These are phyloP conservation scores for Trachymyrmex cornetzi DNA, from an alignment of 1,140 invertebrate genomes.

Conservation along the genomic window DNA sequence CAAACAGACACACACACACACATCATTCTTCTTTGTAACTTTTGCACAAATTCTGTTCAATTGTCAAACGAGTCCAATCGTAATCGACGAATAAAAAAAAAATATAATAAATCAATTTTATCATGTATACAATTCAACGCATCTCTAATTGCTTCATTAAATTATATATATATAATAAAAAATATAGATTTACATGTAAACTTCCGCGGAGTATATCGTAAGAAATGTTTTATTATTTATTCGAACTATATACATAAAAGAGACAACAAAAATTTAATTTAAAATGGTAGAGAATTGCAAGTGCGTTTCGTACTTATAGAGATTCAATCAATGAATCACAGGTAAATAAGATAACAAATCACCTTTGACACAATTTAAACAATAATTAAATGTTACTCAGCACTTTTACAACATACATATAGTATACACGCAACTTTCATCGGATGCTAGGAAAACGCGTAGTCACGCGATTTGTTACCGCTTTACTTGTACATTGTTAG, in stretches of 20 bases:
- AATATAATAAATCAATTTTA: not conserved
- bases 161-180: not conserved
- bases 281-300: conserved; percentile 35
- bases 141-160: not conserved
- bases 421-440: not conserved
- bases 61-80: not conserved
- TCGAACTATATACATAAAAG: conserved; percentile 9
- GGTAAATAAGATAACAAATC: conserved; percentile 56
- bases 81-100: conserved; percentile 37
- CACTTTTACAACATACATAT: not conserved
- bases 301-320: conserved; percentile 33
- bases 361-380: conserved; percentile 54
- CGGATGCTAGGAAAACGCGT: conserved; percentile 25
- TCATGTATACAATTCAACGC: not conserved
- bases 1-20: too few species aligned
- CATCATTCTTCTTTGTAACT: conserved; percentile 5
- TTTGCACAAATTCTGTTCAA: not conserved
- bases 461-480: not conserved
- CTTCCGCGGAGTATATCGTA: not conserved
- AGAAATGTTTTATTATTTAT: conserved; percentile 36
- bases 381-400: conserved; percentile 38
- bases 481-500: conserved; percentile 31
- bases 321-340: conserved; percentile 56
- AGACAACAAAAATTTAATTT: conserved; percentile 23
- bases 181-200: not conserved